Base-by-base conservation (phyloP, 2,797 vertebrate species). In the Toxotes lorentzi region DNA sequence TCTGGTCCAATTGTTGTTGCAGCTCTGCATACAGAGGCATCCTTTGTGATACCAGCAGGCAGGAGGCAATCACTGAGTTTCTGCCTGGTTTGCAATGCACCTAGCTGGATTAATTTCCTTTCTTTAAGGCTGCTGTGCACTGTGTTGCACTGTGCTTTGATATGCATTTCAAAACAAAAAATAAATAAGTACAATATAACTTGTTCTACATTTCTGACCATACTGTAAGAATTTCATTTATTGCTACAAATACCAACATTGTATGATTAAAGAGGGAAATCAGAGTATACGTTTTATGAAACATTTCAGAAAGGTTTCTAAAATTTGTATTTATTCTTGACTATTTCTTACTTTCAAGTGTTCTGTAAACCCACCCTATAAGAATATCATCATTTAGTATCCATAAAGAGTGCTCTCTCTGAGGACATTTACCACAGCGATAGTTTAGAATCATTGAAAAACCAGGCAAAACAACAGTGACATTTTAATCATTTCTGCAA, bases 391-490 rank as follows among this genome's bases (percentile, higher is more conserved):
- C 6, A 45, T 68, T 60, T 27, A 23, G 12, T 2, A 57, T n/a
- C 47, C 54, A 57, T 69, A 7, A 64, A 67, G 11, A 47, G 47
- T 41, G 30, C 5, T 50, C 21, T 27, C 4, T n/a, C 50, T 69
- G 9, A 38, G 54, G 24, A 59, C 9, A 32, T 35, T 66, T 70
- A 11, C 7, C 12, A 63, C 21, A 17, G 27, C 35, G 4, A 63
- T 60, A 47, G 19, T 61, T 77, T 21, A 32, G 50, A 67, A 50
- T 76, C 67, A 81, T 71, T 84, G 83, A 82, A 85, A 87, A 94
- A 94, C 88, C 93, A 94, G 94, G 91, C 92, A 95, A 93, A 95
- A 93, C 89, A 92, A 76, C 77, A 80, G 66, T 41, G 57, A 59
- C 70, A 83, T 79, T 82, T 83, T 24, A 83, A 76, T 88, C 4